Evolutionary conservation across 2,113 vertebrate genomes (phyloP), one percentile per base, ranked within the genome.

Genomic region (Balaenoptera acutorostrata): DNA sequence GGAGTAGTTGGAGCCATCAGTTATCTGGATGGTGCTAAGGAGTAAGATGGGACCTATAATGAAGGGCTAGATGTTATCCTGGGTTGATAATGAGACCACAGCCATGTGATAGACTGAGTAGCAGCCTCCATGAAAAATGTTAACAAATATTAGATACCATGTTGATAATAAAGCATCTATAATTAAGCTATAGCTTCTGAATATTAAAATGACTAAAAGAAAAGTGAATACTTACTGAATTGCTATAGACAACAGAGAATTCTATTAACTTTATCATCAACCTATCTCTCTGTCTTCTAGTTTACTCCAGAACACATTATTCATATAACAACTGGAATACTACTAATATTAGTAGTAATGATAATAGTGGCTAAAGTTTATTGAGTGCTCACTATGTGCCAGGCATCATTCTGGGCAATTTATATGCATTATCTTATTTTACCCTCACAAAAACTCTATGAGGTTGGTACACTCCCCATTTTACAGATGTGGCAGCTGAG

Each of bases 121-220:
- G 49, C 57, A 87, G 21, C 25, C 63, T 90, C 63, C 21, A 55
- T 59, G 41, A 88, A 86, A 90, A 97, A 92, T 44, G 55, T 57
- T 36, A 96, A 55, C 13, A 80, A 23, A 69, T 88, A 55, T 27
- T 80, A 93, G 75, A 69, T 75, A 69, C 2, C 25, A 75, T 3
- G 0, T 57, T 80, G 36, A 87, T 46, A 63, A 92, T 29, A 74
- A 95, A 64, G 13, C 18, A 36, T 64, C 21, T 90, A 7, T 63
- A 41, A 92, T 63, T 82, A 91, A 81, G 31, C 44, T 72, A 74
- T 8, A 80, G 15, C 64, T 77, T 96, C 49, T 72, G 52, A 55
- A 93, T 61, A 69, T 80, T 95, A 88, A 96, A 90, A 81, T 63
- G 23, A 74, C 55, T 89, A 11, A 89, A 91, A 69, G 12, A 55